Percentiles rank a stretch among this genome's conserved stretches.
phyloP scores from a whole-genome alignment of 2,797 vertebrate species.

The Mormyrops boulengeri region DNA sequence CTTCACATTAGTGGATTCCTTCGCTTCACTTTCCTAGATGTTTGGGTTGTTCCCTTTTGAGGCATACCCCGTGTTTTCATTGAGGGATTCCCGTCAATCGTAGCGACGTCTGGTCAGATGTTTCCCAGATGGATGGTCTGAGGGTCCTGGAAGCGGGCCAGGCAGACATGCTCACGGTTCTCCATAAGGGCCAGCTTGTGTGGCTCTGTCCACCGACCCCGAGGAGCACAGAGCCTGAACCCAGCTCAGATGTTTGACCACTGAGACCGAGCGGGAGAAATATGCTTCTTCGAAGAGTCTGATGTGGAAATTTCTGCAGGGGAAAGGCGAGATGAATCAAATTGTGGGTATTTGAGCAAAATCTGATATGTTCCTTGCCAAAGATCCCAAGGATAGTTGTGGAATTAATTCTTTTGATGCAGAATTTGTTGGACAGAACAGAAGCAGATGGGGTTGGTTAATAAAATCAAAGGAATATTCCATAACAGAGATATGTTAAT shows the following conservation, averaged over 20 bases:
- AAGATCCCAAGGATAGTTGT: neutral
- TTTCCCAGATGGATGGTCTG: neutral
- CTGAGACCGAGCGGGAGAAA: slow-evolving; percentile 13
- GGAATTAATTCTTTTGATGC: slow-evolving; percentile 9
- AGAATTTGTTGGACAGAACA: neutral
- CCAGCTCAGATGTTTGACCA: slow-evolving; percentile 23
- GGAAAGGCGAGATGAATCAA: slow-evolving; percentile 17
- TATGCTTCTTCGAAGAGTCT: slow-evolving; percentile 6
- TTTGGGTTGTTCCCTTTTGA: neutral
- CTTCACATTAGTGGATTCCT: neutral
- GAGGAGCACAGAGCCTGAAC: slow-evolving; percentile 29
- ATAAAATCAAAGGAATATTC: neutral
- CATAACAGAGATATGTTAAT: neutral
- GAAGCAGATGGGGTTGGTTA: neutral
- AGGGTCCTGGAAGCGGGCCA: slow-evolving; percentile 45
- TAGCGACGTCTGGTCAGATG: slow-evolving; percentile 1
- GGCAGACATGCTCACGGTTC: slow-evolving; percentile 48
- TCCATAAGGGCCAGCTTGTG: slow-evolving; percentile 45
- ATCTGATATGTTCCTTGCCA: slow-evolving; percentile 6
- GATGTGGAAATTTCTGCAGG: slow-evolving; percentile 37
- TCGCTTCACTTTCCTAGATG: neutral
- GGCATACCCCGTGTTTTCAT: neutral
- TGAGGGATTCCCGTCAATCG: neutral
- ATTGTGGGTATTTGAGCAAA: neutral
- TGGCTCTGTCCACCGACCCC: slow-evolving; percentile 23